Evolutionary conservation across 2,113 vertebrate genomes (phyloP).

Genomic region (Oreotrochilus melanogaster): DNA sequence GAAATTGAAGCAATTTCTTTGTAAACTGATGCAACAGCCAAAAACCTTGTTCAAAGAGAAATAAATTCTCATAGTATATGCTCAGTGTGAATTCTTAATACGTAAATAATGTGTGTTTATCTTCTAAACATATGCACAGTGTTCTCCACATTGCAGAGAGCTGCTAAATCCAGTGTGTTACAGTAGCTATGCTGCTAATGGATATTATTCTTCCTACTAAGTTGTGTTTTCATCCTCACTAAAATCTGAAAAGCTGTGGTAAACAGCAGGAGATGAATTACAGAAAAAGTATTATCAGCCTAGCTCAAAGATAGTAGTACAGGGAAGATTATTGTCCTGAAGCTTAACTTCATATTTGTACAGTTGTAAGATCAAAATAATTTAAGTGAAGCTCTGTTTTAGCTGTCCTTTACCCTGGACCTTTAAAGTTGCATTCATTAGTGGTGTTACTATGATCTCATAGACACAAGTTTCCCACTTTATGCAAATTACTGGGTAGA

Average conservation of each 20-base stretch:
- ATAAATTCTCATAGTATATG: background rate
- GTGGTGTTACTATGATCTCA: background rate
- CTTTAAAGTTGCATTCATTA: background rate
- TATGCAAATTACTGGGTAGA: background rate
- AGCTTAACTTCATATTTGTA: constrained; percentile 25
- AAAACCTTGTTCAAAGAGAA: background rate
- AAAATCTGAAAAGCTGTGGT: background rate
- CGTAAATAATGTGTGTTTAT: background rate
- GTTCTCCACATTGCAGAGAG: background rate
- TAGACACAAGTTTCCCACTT: background rate
- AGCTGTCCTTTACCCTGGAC: background rate
- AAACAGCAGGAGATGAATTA: background rate
- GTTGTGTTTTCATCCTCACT: background rate
- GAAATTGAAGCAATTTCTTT: background rate
- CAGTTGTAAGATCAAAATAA: constrained; percentile 8
- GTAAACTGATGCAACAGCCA: background rate
- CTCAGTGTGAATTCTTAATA: background rate
- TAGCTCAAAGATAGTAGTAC: background rate
- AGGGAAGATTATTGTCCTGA: background rate
- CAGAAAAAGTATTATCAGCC: background rate
- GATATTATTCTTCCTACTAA: background rate
- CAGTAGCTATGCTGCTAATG: background rate
- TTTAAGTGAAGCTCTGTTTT: background rate
- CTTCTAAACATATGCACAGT: background rate
- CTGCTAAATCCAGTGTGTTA: background rate